A percentile compares a stretch with the other conserved stretches of the same genome.
Evolutionary conservation across 2,797 vertebrate species (phyloP).

Genomic region (Bradypus variegatus): DNA sequence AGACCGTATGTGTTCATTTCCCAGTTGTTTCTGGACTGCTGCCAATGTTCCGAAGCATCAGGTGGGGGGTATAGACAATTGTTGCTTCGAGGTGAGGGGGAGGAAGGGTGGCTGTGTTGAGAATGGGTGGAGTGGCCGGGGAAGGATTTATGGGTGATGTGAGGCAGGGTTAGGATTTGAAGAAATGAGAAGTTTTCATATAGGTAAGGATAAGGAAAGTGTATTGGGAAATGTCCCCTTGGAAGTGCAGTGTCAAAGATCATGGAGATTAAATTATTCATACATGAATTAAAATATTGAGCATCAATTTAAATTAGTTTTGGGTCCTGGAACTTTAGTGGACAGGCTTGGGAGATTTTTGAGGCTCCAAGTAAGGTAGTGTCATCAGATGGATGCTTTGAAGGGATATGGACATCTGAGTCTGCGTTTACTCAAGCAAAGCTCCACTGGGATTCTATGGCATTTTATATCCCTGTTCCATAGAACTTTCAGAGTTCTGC

Average conservation of each 20-base stretch:
- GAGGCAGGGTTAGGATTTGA: neutral
- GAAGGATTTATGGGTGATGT: neutral
- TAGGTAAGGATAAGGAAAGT: neutral
- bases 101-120: neutral
- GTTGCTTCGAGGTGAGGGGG: neutral
- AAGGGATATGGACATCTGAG: neutral
- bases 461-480: neutral
- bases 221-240: neutral
- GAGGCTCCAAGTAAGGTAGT: neutral
- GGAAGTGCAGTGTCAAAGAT: neutral
- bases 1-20: neutral
- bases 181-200: neutral
- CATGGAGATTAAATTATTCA: neutral
- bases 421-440: neutral
- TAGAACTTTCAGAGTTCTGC: neutral
- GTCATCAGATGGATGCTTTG: neutral
- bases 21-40: neutral
- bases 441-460: neutral
- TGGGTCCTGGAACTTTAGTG: neutral
- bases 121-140: neutral
- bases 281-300: neutral
- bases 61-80: too few relatives aligned
- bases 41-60: neutral
- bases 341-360: neutral
- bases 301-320: neutral